Base-by-base conservation (phyloP, 2,113 vertebrate genomes). In the Dipodomys spectabilis region DNA sequence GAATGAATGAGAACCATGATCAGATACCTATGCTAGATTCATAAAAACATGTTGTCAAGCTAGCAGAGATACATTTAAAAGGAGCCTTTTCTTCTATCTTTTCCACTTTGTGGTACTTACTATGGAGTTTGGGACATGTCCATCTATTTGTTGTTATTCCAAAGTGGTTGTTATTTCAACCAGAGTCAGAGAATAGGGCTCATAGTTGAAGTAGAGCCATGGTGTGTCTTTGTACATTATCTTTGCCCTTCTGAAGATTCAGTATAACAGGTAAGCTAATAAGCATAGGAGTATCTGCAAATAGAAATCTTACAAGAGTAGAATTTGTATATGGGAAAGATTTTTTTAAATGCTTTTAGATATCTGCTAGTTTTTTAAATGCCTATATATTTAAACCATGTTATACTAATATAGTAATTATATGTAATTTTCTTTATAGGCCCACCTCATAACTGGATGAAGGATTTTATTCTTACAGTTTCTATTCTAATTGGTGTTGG, bases 401-500 rank as follows among this genome's bases (percentile, higher is more conserved):
- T 88, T 77, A 49, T 3, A 44, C 4, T 93, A 4, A 83, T 82
- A 95, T 49, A 93, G 77, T 88, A 94, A 92, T 25, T 65, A 18
- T 9, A 1, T 96, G 23, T 93, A 88, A 28, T 96, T 97, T 11
- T 96, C 32, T 96, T 95, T 74, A 11, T 97, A 99, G 99, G 99
- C 95, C 99, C 98, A 28, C 99, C 99, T 95, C 99, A 99, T 96
- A 99, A 99, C 98, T 99, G 99, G 99, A 98, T 99, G 98, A 99
- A 99, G 96, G 99, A 99, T 98, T 99, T 99, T 92, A 96, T 99
- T 93, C 98, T 99, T 92, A 99, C 99, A 93, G 97, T 99, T 95
- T 99, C 99, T 96, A 99, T 99, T 94, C 98, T 99, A 96, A 99
- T 99, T 83, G 99, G 99, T 1, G 98, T 99, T 77, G 99, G 99